These are phyloP conservation scores for Pinna nobilis DNA, from an alignment of 1,140 invertebrate genomes.

Conservation along the genomic window DNA sequence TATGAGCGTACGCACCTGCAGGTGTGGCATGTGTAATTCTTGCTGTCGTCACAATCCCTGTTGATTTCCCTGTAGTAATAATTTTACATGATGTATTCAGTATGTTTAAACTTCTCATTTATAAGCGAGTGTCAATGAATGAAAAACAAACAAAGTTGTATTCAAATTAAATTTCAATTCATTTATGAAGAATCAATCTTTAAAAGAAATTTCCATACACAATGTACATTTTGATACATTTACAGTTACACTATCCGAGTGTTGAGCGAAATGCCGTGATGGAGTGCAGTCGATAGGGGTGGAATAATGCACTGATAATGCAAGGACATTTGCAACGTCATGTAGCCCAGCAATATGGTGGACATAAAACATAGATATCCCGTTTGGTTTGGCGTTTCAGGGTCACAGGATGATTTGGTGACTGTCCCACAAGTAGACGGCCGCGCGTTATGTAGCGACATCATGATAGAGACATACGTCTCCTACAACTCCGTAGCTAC, in stretches of 20 bases:
- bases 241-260: too few relatives aligned
- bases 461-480: conserved; percentile 4
- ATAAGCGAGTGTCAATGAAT: too few relatives aligned
- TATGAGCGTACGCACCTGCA: conserved; percentile 87
- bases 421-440: neutral
- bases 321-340: neutral
- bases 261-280: too few relatives aligned
- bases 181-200: too few relatives aligned
- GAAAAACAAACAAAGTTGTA: too few relatives aligned
- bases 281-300: too few relatives aligned
- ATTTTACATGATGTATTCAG: neutral
- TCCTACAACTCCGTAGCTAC: neutral
- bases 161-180: too few relatives aligned
- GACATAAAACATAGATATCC: neutral
- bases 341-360: neutral
- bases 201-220: too few relatives aligned
- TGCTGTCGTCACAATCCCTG: conserved; percentile 93
- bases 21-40: conserved; percentile 95
- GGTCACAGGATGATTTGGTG: neutral
- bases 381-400: neutral
- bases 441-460: neutral
- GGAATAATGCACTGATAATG: neutral
- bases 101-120: neutral
- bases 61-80: conserved; percentile 80
- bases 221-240: too few relatives aligned